Evolutionary conservation across 2,113 vertebrate species (phyloP).

Genomic region (Neogobius melanostomus): DNA sequence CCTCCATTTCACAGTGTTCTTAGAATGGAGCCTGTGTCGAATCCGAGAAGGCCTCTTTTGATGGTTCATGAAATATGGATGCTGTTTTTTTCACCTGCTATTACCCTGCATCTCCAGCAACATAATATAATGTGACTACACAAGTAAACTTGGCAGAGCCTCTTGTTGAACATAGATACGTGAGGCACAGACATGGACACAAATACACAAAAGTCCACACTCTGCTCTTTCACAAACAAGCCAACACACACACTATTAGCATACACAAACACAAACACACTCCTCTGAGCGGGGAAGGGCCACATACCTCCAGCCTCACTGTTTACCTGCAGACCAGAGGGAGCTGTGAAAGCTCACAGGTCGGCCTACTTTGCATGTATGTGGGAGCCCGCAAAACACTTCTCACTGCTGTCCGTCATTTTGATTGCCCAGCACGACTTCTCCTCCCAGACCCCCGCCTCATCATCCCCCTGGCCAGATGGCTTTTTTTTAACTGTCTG

Average conservation of each 20-base stretch:
- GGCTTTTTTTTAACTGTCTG: slow-evolving; percentile 93
- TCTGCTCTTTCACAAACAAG: slow-evolving; percentile 40
- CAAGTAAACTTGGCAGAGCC: slow-evolving; percentile 51
- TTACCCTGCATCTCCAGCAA: slow-evolving; percentile 49
- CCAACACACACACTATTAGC: slow-evolving; percentile 66
- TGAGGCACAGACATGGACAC: slow-evolving; percentile 40
- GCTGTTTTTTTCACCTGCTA: slow-evolving; percentile 68
- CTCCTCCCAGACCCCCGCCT: slow-evolving; percentile 69
- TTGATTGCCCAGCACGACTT: slow-evolving; percentile 91
- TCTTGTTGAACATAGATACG: slow-evolving; percentile 46
- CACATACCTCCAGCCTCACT: slow-evolving; percentile 75
- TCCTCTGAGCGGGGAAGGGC: slow-evolving; percentile 41
- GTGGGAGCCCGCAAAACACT: slow-evolving; percentile 96
- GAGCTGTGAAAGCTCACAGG: slow-evolving; percentile 91
- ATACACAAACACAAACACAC: slow-evolving; percentile 68
- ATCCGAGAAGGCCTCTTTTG: slow-evolving; percentile 47
- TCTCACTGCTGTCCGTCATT: slow-evolving; percentile 95
- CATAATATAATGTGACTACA: slow-evolving; percentile 40
- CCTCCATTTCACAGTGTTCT: slow-evolving; percentile 63
- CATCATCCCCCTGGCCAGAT: slow-evolving; percentile 83
- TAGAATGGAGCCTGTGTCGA: slow-evolving; percentile 64
- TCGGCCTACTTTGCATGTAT: slow-evolving; percentile 95
- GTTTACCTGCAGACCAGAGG: slow-evolving; percentile 87
- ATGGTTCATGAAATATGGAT: slow-evolving; percentile 70
- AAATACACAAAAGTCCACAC: slow-evolving; percentile 43